These are phyloP conservation scores for Drosophila navojoa DNA, from an alignment of 1,140 invertebrate genomes.

Conservation along the genomic window DNA sequence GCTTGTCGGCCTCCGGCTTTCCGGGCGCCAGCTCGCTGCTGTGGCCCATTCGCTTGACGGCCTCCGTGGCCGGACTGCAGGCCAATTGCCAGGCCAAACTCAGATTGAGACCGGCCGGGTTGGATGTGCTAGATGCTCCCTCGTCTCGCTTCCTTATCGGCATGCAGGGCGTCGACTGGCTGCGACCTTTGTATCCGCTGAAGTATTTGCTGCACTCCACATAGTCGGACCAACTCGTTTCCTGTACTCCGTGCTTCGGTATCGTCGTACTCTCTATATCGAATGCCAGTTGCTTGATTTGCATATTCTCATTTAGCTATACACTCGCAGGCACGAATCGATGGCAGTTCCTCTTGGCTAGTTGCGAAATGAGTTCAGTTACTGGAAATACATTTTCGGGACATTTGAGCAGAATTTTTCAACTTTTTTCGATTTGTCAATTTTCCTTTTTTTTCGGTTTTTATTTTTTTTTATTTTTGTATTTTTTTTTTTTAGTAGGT, in stretches of 20 bases:
- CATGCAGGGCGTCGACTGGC: slow-evolving; percentile 18
- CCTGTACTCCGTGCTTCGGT: not conserved
- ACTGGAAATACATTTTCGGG: too few species aligned
- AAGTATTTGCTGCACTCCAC: slow-evolving; percentile 15
- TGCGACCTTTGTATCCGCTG: not conserved
- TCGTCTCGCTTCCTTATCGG: not conserved
- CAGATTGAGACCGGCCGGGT: not conserved
- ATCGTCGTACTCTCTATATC: not conserved
- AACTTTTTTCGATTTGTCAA: too few species aligned
- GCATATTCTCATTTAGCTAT: not conserved
- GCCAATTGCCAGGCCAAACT: slow-evolving; percentile 49
- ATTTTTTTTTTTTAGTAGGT: not conserved
- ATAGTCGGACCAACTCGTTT: slow-evolving; percentile 13
- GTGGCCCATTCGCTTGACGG: not conserved
- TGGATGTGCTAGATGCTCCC: too few species aligned
- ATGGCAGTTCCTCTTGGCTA: too few species aligned
- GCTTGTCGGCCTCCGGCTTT: not conserved
- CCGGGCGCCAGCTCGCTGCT: not conserved
- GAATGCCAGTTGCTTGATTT: not conserved
- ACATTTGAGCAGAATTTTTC: too few species aligned
- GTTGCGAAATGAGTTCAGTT: too few species aligned
- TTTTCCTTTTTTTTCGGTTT: not conserved
- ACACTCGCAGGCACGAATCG: too few species aligned
- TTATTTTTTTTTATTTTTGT: not conserved
- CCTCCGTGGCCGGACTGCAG: not conserved